Evolutionary conservation across 1,140 invertebrate genomes (phyloP).

Genomic region (Megalopta genalis): DNA sequence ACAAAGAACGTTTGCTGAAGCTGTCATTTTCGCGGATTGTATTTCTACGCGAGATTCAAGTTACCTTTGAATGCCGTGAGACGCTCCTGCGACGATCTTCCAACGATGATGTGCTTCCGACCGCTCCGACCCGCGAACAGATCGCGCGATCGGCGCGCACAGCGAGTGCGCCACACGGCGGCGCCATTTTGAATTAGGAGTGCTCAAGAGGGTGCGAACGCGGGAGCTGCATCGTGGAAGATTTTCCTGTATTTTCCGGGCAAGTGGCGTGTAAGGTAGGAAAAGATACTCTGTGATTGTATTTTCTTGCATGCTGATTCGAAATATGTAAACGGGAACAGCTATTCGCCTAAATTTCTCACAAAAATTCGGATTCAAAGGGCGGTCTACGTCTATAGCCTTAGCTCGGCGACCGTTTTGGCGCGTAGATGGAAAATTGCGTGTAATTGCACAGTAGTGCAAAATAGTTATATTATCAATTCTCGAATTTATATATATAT

Average conservation of each 20-base stretch:
- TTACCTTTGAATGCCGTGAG: neutral
- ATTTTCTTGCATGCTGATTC: neutral
- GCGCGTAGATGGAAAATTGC: neutral
- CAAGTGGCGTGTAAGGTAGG: neutral
- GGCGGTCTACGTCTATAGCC: neutral
- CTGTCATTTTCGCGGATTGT: neutral
- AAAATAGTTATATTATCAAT: neutral
- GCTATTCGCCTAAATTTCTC: neutral
- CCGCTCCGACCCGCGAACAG: neutral
- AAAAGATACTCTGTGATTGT: neutral
- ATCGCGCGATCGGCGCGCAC: neutral
- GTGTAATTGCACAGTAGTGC: too few relatives aligned
- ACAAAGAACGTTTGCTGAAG: neutral
- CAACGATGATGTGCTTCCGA: neutral
- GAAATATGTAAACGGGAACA: neutral
- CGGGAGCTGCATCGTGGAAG: too few relatives aligned
- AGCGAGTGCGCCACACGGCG: conserved; percentile 11
- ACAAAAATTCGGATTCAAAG: neutral
- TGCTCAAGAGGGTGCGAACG: neutral
- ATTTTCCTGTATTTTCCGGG: neutral
- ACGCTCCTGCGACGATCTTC: conserved; percentile 1
- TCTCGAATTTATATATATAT: conserved; percentile 10
- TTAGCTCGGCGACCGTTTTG: neutral
- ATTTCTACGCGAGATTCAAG: neutral
- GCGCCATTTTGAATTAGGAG: neutral